phyloP scores from a whole-genome alignment of 1,140 invertebrate species.

The Drosophila orena region DNA sequence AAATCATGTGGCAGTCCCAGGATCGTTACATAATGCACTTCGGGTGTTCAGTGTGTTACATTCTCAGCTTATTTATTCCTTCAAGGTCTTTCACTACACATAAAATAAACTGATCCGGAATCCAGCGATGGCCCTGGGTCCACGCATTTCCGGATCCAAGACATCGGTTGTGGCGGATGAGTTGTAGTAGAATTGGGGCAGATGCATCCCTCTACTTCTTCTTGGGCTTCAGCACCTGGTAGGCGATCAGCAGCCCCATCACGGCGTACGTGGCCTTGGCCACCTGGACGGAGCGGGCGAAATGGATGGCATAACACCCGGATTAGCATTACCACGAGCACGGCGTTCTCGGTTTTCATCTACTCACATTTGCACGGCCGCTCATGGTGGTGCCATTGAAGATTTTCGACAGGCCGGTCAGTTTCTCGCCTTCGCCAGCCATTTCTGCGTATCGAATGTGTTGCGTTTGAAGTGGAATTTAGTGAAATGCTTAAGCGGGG shows the following conservation, averaged over 20 bases:
- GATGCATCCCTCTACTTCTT: conserved; percentile 85
- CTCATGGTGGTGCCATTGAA: conserved; percentile 88
- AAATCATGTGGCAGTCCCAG: neutral
- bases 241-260: conserved; percentile 86
- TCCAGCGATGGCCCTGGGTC: neutral
- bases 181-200: neutral
- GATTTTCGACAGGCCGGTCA: conserved; percentile 87
- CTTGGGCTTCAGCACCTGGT: conserved; percentile 87
- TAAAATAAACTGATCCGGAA: conserved; percentile 49
- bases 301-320: conserved; percentile 27
- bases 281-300: conserved; percentile 85
- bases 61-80: conserved; percentile 70
- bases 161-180: conserved; percentile 4
- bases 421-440: conserved; percentile 88
- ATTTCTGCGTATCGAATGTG: conserved; percentile 82
- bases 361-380: conserved; percentile 89
- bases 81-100: conserved; percentile 70
- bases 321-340: conserved; percentile 20
- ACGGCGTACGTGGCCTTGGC: conserved; percentile 88
- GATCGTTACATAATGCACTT: conserved; percentile 63
- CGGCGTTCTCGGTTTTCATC: too few relatives aligned
- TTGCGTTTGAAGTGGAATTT: neutral
- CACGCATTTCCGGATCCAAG: neutral
- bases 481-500: too few relatives aligned
- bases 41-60: conserved; percentile 28